Evolutionary conservation across 2,888 invertebrate species (phyloP).

Genomic region (Cheilosia soror): DNA sequence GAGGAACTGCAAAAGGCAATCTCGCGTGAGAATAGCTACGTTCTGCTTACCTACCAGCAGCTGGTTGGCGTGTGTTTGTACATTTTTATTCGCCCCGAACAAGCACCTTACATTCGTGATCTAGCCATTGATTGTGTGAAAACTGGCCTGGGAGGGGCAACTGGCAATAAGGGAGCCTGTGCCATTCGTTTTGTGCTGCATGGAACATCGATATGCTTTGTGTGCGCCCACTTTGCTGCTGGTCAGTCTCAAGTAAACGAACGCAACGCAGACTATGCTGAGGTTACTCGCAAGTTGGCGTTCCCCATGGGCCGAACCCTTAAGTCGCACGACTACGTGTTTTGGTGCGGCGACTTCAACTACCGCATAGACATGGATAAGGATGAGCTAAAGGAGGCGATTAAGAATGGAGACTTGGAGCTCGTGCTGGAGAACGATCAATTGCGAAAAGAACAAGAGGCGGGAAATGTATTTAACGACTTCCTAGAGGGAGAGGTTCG

Average conservation of each 20-base stretch:
- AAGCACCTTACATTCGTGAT: conserved; percentile 95
- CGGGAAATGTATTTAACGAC: conserved; percentile 94
- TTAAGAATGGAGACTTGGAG: conserved; percentile 87
- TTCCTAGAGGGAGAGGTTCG: conserved; percentile 96
- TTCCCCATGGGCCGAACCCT: conserved; percentile 96
- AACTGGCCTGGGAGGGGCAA: conserved; percentile 99
- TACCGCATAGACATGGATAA: conserved; percentile 98
- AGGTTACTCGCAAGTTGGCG: conserved; percentile 95
- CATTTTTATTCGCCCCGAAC: conserved; percentile 95
- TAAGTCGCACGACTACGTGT: conserved; percentile 98
- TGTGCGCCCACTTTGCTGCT: conserved; percentile 99
- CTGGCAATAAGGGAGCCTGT: conserved; percentile 97
- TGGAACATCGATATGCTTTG: conserved; percentile 97
- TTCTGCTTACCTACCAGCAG: conserved; percentile 96
- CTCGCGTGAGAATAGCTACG: conserved; percentile 93
- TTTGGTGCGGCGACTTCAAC: conserved; percentile 99
- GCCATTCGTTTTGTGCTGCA: conserved; percentile 96
- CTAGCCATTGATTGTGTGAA: conserved; percentile 98
- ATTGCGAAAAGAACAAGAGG: conserved; percentile 90
- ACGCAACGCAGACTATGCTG: conserved; percentile 97
- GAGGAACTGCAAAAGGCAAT: conserved; percentile 96
- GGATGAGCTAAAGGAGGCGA: conserved; percentile 94
- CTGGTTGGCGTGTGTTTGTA: conserved; percentile 99
- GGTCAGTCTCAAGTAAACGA: conserved; percentile 98
- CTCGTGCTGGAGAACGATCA: conserved; percentile 94